Base-by-base conservation (phyloP, 2,888 invertebrate genomes). In the Perizoma flavofasciatum region DNA sequence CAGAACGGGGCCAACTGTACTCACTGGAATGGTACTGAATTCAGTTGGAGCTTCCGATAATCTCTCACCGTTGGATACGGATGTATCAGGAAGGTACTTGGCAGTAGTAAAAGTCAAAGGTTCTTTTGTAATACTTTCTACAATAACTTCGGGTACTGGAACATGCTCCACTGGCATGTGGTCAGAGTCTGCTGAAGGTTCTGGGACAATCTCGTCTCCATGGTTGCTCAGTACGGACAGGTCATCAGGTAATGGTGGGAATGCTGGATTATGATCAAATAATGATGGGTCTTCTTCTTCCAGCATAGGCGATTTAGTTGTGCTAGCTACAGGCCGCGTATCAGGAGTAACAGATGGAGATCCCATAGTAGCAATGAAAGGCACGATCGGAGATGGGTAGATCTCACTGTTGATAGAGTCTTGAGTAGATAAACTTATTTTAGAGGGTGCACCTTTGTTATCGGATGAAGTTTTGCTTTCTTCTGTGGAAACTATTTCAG, bases 211-310 rank as follows among this genome's bases (percentile, higher is more conserved):
- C 68, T 89, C 91, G 57, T 91, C 91, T 34, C 88, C 90, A 44
- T 89, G 90, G 64, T 86, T 88, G 46, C 85, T 81, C 4, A 83
- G 66, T 7, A 87, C 86, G 22, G 88, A 85, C 40, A 92, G 76
- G 67, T 92, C 92, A 67, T 92, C 92, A 5, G 90, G 91, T 34
- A 90, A 75, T 0, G 92, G 92, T 0, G 92, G 92, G 55, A 92
- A 92, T 5, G 91, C 91, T 7, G 92, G 92, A 61, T 91, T 90
- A 49, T 86, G 91, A 43, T 91, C 91, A 10, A 86, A 83, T 22
- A 65, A 60, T 8, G 78, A 63, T 7, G 77, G 73, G 61, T 92
- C 91, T 61, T 92, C 91, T 63, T 92, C 91, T 66, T 91, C 89
- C 6, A 89, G 72, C 2, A 85, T 72, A 1, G 86, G 78, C 22